Conservation (phyloP, 2,797 vertebrate species). For the Champsocephalus esox region DNA sequence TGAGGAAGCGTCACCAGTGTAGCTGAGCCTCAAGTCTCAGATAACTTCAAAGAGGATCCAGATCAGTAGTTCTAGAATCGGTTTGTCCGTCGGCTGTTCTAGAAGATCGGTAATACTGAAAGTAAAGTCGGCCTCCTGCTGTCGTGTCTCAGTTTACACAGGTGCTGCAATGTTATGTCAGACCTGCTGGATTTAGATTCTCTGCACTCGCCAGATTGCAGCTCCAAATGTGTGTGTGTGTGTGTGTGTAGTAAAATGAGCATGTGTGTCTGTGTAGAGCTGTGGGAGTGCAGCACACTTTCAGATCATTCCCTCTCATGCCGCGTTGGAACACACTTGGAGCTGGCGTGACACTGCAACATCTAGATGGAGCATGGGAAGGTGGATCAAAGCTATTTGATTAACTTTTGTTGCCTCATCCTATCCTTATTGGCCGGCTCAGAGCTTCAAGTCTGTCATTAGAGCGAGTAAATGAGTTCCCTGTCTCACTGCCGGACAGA, state of each 20-base stretch:
- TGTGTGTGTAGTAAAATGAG: slow-evolving; percentile 4
- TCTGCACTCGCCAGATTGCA: slow-evolving; percentile 32
- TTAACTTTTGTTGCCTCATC: slow-evolving; percentile 51
- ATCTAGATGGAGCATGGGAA: slow-evolving; percentile 31
- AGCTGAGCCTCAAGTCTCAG: slow-evolving; percentile 23
- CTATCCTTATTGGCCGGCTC: slow-evolving; percentile 51
- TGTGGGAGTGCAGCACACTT: slow-evolving; percentile 35
- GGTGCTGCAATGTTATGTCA: slow-evolving; percentile 69
- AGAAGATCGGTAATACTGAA: slow-evolving; percentile 17
- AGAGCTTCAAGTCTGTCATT: slow-evolving; percentile 54
- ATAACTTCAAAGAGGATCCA: slow-evolving; percentile 28
- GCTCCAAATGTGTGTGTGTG: slow-evolving; percentile 16
- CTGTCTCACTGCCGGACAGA: slow-evolving; percentile 39
- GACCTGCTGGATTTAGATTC: slow-evolving; percentile 48
- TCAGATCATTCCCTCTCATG: slow-evolving; percentile 25
- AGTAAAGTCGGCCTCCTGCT: slow-evolving; percentile 43
- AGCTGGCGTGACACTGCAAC: slow-evolving; percentile 25
- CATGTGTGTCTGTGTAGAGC: not conserved
- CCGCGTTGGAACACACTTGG: slow-evolving; percentile 17
- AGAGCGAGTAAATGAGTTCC: slow-evolving; percentile 44
- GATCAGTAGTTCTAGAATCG: slow-evolving; percentile 29
- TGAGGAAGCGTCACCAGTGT: slow-evolving; percentile 23
- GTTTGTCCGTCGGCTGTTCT: slow-evolving; percentile 11
- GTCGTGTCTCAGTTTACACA: slow-evolving; percentile 63
- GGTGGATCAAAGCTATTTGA: slow-evolving; percentile 54